Evolutionary conservation across 2,797 vertebrate species (phyloP).

Genomic region (Dendrocincla fuliginosa): DNA sequence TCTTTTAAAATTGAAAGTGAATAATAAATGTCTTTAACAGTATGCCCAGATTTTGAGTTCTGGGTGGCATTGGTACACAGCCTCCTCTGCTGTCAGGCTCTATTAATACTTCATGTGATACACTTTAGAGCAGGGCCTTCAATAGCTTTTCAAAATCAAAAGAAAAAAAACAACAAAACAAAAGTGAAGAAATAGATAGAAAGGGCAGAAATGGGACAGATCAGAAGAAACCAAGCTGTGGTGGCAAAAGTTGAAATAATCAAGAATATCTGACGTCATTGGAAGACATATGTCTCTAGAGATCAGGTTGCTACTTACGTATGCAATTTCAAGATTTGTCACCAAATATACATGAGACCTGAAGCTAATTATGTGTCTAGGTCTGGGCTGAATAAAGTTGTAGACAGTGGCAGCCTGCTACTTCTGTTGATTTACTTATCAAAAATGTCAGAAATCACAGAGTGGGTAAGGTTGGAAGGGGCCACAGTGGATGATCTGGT

Average conservation of each 20-base stretch:
- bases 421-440: background rate
- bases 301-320: background rate
- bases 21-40: background rate
- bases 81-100: background rate
- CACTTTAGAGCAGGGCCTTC: background rate
- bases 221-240: background rate
- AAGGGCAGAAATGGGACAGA: background rate
- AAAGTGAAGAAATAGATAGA: background rate
- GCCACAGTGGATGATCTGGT: background rate
- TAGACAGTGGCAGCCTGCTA: background rate
- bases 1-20: background rate
- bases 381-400: background rate
- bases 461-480: background rate
- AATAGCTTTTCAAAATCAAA: background rate
- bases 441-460: background rate
- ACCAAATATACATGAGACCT: background rate
- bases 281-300: background rate
- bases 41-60: background rate
- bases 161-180: background rate
- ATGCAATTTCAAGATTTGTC: background rate
- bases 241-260: background rate
- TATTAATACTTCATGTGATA: background rate
- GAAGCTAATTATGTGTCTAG: background rate
- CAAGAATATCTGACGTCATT: background rate
- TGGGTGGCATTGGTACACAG: background rate